Evolutionary conservation across 2,888 invertebrate genomes (phyloP), one percentile per base, ranked within the genome.

Genomic region (Rhogogaster chlorosoma): DNA sequence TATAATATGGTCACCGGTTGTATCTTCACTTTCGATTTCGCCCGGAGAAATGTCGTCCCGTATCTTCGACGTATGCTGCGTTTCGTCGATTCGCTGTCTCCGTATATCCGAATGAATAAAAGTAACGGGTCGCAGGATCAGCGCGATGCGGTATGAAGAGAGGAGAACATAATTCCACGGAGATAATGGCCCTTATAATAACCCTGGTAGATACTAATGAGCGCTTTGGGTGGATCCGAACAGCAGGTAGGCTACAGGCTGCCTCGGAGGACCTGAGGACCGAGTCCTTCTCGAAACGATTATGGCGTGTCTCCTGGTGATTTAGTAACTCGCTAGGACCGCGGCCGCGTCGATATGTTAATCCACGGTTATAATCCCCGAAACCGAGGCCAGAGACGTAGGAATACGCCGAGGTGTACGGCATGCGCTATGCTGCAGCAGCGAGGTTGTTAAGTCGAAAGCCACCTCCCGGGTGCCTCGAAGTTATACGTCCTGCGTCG

Each of bases 341-440:
- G 87, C 82, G 86, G 88, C 88, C 90, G 90, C 91, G 92, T 93
- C 92, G 92, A 93, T 93, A 93, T 93, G 93, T 93, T 93, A 93
- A 93, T 93, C 92, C 91, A 89, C 88, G 67, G 42, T 83, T 70
- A 83, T 83, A 83, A 83, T 83, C 83, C 83, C 49, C 67, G 64
- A 70, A 70, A 90, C 86, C 86, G 87, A 87, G 83, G 86, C 36
- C 32, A 26, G 61, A 80, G 61, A 53, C 29, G 53, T 26, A 18
- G 49, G 49, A 32, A 77, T 53, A 77, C 29, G 49, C 49, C 5
- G 10, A 53, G 80, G 80, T n/a, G 36, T 42, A 88, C 89, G 87
- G 89, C 87, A 84, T 86, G 85, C 64, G 86, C 85, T 85, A 86
- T 87, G 87, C 86, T 88, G 87, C 84, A 80, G 70, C 73, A 73